phyloP scores from a whole-genome alignment of 2,113 vertebrate genomes.

The Brachionichthys hirsutus region DNA sequence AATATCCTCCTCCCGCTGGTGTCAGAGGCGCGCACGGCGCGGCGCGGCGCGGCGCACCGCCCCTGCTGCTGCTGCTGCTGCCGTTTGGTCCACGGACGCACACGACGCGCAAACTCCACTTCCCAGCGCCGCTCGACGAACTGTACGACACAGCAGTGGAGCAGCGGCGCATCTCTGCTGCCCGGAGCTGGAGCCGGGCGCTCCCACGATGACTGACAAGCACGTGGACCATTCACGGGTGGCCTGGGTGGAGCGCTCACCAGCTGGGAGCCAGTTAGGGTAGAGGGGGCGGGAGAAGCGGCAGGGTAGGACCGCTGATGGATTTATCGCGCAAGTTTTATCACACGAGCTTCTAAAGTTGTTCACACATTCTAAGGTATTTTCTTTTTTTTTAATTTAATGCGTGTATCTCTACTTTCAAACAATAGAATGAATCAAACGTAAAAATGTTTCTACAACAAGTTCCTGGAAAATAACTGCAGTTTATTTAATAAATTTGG shows the following conservation, averaged over 20 bases:
- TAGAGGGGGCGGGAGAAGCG: slow-evolving; percentile 20
- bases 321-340: slow-evolving; percentile 17
- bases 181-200: slow-evolving; percentile 19
- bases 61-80: slow-evolving; percentile 33
- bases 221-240: slow-evolving; percentile 53
- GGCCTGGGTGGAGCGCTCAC: not conserved
- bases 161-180: slow-evolving; percentile 47
- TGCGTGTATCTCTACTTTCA: not conserved
- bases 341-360: too few species aligned
- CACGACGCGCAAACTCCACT: slow-evolving; percentile 49
- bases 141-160: slow-evolving; percentile 46
- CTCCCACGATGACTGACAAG: slow-evolving; percentile 46
- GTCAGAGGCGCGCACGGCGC: slow-evolving; percentile 42
- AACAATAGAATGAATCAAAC: too few species aligned
- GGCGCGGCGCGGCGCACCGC: slow-evolving; percentile 24
- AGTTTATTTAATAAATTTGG: not conserved
- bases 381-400: too few species aligned
- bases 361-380: too few species aligned
- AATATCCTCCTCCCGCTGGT: slow-evolving; percentile 41
- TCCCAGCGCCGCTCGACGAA: slow-evolving; percentile 45
- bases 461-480: too few species aligned
- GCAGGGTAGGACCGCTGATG: slow-evolving; percentile 24
- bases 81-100: slow-evolving; percentile 55
- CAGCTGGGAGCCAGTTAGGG: slow-evolving; percentile 45
- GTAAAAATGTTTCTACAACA: too few species aligned